phyloP scores from a whole-genome alignment of 2,113 vertebrate species.

The Pantherophis guttatus region DNA sequence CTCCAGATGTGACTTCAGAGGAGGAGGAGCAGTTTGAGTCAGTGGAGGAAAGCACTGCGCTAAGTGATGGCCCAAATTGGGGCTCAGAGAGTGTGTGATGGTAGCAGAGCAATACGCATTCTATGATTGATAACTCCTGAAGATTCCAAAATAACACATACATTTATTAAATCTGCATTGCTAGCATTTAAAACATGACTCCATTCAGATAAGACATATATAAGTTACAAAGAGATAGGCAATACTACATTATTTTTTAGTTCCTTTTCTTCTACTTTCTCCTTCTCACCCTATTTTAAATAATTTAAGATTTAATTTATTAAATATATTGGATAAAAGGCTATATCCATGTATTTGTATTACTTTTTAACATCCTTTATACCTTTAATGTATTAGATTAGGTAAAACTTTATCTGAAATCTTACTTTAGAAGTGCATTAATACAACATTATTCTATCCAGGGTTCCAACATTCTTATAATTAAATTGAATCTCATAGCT shows the following conservation, averaged over 20 bases:
- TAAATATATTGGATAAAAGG: not conserved
- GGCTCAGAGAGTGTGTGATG: not conserved
- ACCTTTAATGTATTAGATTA: not conserved
- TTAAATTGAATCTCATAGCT: not conserved
- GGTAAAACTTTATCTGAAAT: not conserved
- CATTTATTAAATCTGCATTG: not conserved
- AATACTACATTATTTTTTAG: not conserved
- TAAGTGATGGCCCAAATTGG: not conserved
- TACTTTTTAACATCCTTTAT: not conserved
- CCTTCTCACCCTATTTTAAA: not conserved
- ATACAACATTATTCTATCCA: not conserved
- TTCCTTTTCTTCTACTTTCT: not conserved
- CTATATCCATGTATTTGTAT: not conserved
- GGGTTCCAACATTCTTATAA: not conserved
- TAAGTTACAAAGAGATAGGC: not conserved
- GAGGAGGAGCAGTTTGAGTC: not conserved
- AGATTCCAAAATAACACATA: not conserved
- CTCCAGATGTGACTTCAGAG: not conserved
- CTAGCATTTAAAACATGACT: not conserved
- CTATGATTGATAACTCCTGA: not conserved
- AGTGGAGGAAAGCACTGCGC: not conserved
- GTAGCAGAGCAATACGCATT: not conserved
- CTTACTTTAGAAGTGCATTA: not conserved
- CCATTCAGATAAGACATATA: not conserved
- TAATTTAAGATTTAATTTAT: not conserved